phyloP scores from a whole-genome alignment of 1,140 invertebrate genomes.

The Muscidifurax raptorellus region DNA sequence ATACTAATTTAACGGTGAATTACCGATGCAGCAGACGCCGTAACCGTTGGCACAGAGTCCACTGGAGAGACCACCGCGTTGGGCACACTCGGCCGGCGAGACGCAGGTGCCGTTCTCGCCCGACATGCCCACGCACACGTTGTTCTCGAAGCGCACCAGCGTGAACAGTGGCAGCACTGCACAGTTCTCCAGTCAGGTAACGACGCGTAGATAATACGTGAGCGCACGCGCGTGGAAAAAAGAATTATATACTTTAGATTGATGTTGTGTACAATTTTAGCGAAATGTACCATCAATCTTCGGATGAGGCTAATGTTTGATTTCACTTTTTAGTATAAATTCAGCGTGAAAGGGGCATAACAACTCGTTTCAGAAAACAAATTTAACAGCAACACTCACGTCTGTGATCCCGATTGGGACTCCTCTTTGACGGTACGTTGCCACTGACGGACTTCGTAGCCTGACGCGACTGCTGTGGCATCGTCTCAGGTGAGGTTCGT shows the following conservation, averaged over 20 bases:
- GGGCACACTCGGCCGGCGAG: conserved; percentile 80
- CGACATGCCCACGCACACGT: conserved; percentile 80
- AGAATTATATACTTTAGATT: neutral
- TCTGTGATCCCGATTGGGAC: conserved; percentile 2
- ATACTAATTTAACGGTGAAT: conserved; percentile 53
- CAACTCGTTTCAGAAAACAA: neutral
- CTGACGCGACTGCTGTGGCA: neutral
- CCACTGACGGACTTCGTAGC: neutral
- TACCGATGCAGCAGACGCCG: conserved; percentile 85
- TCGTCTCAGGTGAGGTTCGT: neutral
- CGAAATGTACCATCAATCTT: too few species aligned
- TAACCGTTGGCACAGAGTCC: conserved; percentile 87
- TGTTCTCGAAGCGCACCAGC: conserved; percentile 83
- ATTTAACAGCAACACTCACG: neutral
- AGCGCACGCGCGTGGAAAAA: neutral
- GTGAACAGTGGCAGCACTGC: conserved; percentile 85
- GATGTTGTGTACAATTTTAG: too few species aligned
- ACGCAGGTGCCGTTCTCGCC: conserved; percentile 88
- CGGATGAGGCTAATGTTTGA: too few species aligned
- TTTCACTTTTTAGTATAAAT: neutral
- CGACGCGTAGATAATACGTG: neutral
- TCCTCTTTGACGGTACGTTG: neutral
- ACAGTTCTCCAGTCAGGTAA: conserved; percentile 2
- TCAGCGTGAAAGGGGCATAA: neutral
- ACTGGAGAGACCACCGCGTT: conserved; percentile 81